Percentiles rank a stretch among this genome's conserved stretches.
phyloP scores from a whole-genome alignment of 2,113 vertebrate species.

The Urocitellus parryii region DNA sequence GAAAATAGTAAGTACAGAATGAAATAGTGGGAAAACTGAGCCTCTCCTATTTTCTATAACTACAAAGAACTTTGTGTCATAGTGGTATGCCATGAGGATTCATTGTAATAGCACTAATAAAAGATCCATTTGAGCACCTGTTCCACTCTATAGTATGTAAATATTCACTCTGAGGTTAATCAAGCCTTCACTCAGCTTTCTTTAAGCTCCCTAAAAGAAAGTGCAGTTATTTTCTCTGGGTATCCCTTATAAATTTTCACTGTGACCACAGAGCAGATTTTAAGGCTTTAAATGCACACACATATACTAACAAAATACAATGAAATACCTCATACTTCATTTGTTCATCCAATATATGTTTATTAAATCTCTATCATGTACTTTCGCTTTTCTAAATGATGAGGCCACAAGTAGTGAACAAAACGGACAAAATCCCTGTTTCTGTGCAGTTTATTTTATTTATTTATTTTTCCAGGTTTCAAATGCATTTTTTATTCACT shows the following conservation, averaged over 20 bases:
- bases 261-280: background rate
- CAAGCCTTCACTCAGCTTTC: slow-evolving; percentile 21
- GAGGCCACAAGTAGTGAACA: background rate
- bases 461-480: too few relatives aligned
- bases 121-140: background rate
- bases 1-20: background rate
- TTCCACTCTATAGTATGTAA: background rate
- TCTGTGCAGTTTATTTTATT: background rate
- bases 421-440: background rate
- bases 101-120: slow-evolving; percentile 49
- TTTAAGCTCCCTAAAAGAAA: slow-evolving; percentile 19
- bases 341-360: background rate
- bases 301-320: background rate
- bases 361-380: background rate
- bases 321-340: background rate
- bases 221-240: background rate
- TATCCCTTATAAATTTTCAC: background rate
- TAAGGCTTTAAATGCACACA: slow-evolving; percentile 39
- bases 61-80: background rate
- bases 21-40: background rate
- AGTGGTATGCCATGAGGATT: background rate
- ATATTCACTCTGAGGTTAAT: slow-evolving; percentile 20
- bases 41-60: background rate
- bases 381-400: background rate
- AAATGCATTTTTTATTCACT: too few relatives aligned